phyloP scores from a whole-genome alignment of 2,113 vertebrate species.

The Lamprologus sp. region DNA sequence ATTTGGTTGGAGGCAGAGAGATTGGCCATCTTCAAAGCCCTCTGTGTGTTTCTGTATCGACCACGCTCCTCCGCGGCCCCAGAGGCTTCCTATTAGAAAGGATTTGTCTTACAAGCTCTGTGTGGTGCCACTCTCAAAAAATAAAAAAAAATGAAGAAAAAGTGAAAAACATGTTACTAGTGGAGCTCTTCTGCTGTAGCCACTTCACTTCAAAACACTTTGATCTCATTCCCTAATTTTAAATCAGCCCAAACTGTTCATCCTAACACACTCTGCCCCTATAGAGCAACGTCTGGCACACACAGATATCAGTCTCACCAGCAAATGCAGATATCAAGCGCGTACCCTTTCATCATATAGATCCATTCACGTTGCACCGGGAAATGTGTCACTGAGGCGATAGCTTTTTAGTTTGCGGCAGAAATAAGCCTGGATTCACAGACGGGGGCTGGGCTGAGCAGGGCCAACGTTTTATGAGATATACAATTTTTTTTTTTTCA shows the following conservation, averaged over 20 bases:
- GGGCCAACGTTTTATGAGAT: conserved; percentile 5
- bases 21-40: conserved; percentile 62
- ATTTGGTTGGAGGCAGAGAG: conserved; percentile 49
- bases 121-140: conserved; percentile 19
- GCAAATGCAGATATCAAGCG: neutral
- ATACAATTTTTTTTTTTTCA: neutral
- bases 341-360: neutral
- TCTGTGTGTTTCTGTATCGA: conserved; percentile 55
- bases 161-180: neutral
- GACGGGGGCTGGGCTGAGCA: neutral
- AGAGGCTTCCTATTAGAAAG: conserved; percentile 61
- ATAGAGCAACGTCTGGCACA: neutral
- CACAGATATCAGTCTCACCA: neutral
- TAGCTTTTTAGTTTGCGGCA: neutral
- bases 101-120: conserved; percentile 64
- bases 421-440: conserved; percentile 31
- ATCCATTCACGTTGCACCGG: neutral
- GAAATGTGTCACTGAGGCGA: conserved; percentile 20
- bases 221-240: neutral
- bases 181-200: neutral
- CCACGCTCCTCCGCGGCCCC: conserved; percentile 42
- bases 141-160: neutral
- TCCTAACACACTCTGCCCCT: neutral
- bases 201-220: neutral
- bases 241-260: neutral